phyloP scores from a whole-genome alignment of 2,888 invertebrate genomes.

The Drosophila tripunctata region DNA sequence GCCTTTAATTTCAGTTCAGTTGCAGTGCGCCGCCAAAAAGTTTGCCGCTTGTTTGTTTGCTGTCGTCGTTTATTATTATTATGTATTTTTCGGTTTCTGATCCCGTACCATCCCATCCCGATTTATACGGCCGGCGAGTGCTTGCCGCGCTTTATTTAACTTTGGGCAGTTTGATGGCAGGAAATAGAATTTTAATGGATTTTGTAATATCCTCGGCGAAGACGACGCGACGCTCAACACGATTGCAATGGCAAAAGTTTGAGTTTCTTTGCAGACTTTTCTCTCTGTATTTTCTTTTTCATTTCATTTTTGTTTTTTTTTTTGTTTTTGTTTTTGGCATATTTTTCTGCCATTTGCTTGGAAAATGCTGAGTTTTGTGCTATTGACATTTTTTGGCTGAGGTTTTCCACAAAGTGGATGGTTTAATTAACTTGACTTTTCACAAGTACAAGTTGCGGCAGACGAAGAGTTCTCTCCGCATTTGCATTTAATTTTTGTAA shows the following conservation, averaged over 20 bases:
- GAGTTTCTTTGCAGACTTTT: conserved; percentile 34
- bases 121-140: conserved; percentile 40
- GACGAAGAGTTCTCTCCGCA: background rate
- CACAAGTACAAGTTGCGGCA: background rate
- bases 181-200: conserved; percentile 79
- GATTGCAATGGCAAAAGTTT: conserved; percentile 45
- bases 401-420: conserved; percentile 43
- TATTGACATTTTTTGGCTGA: conserved; percentile 60
- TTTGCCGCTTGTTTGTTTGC: conserved; percentile 70
- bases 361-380: conserved; percentile 44
- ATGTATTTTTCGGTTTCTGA: conserved; percentile 62
- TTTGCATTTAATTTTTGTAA: conserved; percentile 43
- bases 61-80: conserved; percentile 77
- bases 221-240: conserved; percentile 18
- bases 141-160: conserved; percentile 73
- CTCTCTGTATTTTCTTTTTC: too few species aligned
- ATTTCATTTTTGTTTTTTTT: background rate
- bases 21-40: conserved; percentile 47
- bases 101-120: conserved; percentile 9
- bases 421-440: conserved; percentile 53
- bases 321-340: conserved; percentile 23
- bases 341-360: conserved; percentile 42
- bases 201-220: conserved; percentile 70
- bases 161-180: conserved; percentile 79
- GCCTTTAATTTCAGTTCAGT: conserved; percentile 52